phyloP scores from a whole-genome alignment of 2,797 vertebrate genomes.

The Melanogrammus aeglefinus region DNA sequence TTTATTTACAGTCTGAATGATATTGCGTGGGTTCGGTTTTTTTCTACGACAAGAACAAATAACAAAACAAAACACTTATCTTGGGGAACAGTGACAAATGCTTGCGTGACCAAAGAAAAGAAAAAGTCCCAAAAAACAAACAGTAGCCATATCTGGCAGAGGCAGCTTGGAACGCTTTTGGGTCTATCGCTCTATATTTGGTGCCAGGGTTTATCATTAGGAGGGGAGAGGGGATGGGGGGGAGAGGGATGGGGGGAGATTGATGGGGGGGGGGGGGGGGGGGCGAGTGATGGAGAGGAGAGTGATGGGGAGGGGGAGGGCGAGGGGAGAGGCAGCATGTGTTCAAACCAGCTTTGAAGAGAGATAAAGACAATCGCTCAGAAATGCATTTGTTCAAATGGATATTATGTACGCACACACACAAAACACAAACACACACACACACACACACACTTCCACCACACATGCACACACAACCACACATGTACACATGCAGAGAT shows the following conservation, averaged over 20 bases:
- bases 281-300: neutral
- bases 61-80: neutral
- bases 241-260: constrained; percentile 7
- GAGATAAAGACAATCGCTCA: constrained; percentile 44
- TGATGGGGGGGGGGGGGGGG: constrained; percentile 24
- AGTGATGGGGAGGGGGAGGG: neutral
- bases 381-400: constrained; percentile 30
- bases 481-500: constrained; percentile 16
- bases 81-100: neutral
- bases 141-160: constrained; percentile 40
- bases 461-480: neutral
- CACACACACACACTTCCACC: neutral
- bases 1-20: neutral
- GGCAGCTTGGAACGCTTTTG: constrained; percentile 50
- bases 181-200: constrained; percentile 43
- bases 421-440: constrained; percentile 21
- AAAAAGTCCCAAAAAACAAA: neutral
- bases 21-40: neutral
- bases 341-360: constrained; percentile 56
- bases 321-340: constrained; percentile 34
- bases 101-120: neutral
- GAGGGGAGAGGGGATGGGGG: constrained; percentile 14
- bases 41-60: neutral
- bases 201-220: constrained; percentile 57
- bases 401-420: constrained; percentile 10